phyloP scores from a whole-genome alignment of 2,888 invertebrate genomes.

The Caenorhabditis parvicauda region DNA sequence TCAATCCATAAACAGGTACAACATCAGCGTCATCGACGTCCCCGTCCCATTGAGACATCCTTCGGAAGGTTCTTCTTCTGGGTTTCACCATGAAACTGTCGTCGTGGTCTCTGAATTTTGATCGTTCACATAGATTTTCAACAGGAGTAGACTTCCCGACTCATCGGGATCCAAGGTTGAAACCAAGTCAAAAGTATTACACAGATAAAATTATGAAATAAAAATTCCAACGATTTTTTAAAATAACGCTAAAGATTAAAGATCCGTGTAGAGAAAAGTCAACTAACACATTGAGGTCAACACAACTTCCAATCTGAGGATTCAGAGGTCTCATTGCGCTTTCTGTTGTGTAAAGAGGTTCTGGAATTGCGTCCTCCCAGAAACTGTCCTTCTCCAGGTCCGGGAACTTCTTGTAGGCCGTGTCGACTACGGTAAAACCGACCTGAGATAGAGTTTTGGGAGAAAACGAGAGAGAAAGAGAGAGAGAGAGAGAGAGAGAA shows the following conservation, averaged over 20 bases:
- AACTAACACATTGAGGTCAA: constrained; percentile 23
- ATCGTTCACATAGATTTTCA: background rate
- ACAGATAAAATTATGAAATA: too few relatives aligned
- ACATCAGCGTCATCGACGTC: constrained; percentile 36
- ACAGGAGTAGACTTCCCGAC: too few relatives aligned
- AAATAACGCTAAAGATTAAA: too few relatives aligned
- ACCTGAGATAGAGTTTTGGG: too few relatives aligned
- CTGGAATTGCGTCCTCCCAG: constrained; percentile 49
- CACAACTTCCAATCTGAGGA: constrained; percentile 57
- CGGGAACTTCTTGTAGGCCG: constrained; percentile 46
- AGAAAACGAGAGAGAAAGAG: too few relatives aligned
- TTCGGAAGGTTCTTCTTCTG: constrained; percentile 21
- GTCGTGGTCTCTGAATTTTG: background rate
- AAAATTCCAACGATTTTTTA: too few relatives aligned
- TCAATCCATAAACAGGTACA: constrained; percentile 31
- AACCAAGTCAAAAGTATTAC: too few relatives aligned
- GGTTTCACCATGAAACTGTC: constrained; percentile 41
- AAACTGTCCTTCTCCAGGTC: constrained; percentile 42
- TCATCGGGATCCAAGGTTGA: too few relatives aligned
- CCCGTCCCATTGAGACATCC: constrained; percentile 23
- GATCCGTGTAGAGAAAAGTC: constrained; percentile 1
- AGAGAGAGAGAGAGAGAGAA: too few relatives aligned
- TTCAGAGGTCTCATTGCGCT: constrained; percentile 50
- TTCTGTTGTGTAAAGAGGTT: constrained; percentile 57
- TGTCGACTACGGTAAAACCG: constrained; percentile 54